These are phyloP conservation scores for Cnemophilus loriae DNA, from an alignment of 2,113 vertebrate species.

Conservation along the genomic window DNA sequence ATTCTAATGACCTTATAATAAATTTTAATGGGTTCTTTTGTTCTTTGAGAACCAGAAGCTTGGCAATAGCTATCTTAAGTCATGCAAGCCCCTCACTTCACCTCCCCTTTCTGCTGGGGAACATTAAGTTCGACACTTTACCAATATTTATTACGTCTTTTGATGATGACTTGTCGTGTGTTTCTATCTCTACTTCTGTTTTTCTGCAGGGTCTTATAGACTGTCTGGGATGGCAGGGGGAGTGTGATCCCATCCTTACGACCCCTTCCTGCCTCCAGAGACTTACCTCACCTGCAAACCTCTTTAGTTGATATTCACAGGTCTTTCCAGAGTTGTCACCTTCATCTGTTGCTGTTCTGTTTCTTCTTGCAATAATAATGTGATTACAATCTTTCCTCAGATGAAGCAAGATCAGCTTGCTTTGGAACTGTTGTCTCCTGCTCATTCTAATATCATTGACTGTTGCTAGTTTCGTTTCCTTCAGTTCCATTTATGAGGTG, in stretches of 20 bases:
- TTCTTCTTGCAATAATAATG: neutral
- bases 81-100: neutral
- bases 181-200: neutral
- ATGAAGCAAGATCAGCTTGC: neutral
- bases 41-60: neutral
- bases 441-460: accelerated
- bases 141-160: neutral
- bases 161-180: accelerated
- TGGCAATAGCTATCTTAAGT: neutral
- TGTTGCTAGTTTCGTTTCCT: neutral
- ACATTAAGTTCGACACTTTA: neutral
- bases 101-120: neutral
- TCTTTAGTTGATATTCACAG: neutral
- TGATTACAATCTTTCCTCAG: neutral
- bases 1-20: neutral
- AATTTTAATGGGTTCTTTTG: neutral
- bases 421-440: neutral
- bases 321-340: neutral
- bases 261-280: neutral
- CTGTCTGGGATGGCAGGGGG: neutral
- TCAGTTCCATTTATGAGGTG: neutral
- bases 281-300: neutral
- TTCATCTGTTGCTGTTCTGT: neutral
- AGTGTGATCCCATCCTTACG: neutral
- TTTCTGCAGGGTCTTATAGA: neutral